Base-by-base conservation (phyloP, 2,888 invertebrate genomes). In the Eledona agricola region DNA sequence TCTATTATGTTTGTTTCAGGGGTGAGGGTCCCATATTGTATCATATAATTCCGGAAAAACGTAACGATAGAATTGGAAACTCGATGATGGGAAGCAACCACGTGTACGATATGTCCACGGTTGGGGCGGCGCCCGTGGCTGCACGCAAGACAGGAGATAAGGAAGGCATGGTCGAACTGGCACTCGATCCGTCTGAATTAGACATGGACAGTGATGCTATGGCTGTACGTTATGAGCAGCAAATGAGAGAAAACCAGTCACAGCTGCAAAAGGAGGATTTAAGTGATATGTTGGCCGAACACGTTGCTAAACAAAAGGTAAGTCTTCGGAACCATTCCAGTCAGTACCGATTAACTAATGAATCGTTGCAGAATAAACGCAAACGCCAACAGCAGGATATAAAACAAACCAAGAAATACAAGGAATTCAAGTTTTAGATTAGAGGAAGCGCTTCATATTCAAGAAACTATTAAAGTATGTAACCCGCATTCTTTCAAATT, bases 21-120 rank as follows among this genome's bases (percentile, higher is more conserved):
- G 89, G 88, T 16, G 96, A 97, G 71, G 95, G 96, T 0, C 97
- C 96, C 1, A 92, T 93, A 0, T 79, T 99, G 13, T 99, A 96
- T 78, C 96, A 96, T 66, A 91, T 99, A 51, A 77, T 99, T 51
- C 96, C 96, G 15, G 99, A 99, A 79, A 91, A 96, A 69, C 89
- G 93, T 58, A 87, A 89, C 15, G 96, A 96, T 49, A 85, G 93
- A 37, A 85, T 97, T 45, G 88, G 91, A 1, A 89, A 89, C 46
- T 84, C 88, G 0, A 97, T 99, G 96, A 96, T 99, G 96, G 99
- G 91, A 1, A 97, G 97, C 29, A 94, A 94, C 0, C 99, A 99
- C 76, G 94, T 97, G 0, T 99, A 99, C 74, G 99, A 99, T 72
- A 86, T 99, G 78, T 85, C 88, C 22, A 84, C 83, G 12, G 86